phyloP scores from a whole-genome alignment of 2,113 vertebrate genomes.

The Atlantisia rogersi region DNA sequence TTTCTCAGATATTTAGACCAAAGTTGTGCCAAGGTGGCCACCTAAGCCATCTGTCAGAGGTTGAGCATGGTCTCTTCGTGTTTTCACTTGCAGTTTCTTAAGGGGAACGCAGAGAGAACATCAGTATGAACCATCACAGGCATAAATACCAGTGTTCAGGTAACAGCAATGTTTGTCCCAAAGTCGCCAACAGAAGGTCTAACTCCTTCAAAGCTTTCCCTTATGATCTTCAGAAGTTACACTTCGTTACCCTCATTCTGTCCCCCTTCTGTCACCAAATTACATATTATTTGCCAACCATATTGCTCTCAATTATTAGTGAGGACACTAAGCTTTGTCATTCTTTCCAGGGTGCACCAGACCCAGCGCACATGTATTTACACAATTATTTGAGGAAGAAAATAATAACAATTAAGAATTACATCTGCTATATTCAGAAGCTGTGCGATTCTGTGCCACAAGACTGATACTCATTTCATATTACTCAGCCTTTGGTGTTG shows the following conservation, averaged over 20 bases:
- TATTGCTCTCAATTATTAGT: background rate
- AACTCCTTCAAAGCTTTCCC: background rate
- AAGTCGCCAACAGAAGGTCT: background rate
- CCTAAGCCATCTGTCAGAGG: background rate
- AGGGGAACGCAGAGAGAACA: background rate
- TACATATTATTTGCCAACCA: background rate
- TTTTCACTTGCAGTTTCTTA: background rate
- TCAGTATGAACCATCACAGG: rapidly evolving
- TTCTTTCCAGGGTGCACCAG: background rate
- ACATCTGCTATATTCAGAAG: background rate
- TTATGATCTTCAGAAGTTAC: background rate
- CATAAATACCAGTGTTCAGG: background rate
- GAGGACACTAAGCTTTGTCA: background rate
- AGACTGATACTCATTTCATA: background rate
- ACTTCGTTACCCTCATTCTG: background rate
- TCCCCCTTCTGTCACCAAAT: background rate
- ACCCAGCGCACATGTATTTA: background rate
- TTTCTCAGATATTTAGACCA: background rate
- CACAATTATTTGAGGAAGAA: background rate
- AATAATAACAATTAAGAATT: background rate
- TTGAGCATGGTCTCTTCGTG: background rate
- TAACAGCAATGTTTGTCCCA: background rate
- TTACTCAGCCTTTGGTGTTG: background rate
- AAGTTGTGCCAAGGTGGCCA: background rate
- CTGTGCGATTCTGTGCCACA: background rate